phyloP scores from a whole-genome alignment of 2,888 invertebrate species.

The Erebia ligea region DNA sequence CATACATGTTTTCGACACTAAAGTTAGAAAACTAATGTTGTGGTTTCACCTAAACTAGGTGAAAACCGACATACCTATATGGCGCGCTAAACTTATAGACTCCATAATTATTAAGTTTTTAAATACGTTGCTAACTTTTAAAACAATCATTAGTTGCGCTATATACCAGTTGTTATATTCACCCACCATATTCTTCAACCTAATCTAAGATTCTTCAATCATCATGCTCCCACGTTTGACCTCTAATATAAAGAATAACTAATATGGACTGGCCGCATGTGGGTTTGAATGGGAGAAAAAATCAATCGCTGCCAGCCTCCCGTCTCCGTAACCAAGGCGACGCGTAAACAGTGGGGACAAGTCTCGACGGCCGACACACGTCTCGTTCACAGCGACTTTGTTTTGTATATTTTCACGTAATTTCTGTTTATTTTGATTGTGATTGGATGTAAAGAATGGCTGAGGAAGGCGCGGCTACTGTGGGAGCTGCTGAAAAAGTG shows the following conservation, averaged over 20 bases:
- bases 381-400: slow-evolving; percentile 47
- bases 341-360: slow-evolving; percentile 78
- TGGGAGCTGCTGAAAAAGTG: slow-evolving; percentile 85
- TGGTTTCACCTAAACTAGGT: too few relatives aligned
- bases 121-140: too few relatives aligned
- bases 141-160: not conserved
- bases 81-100: too few relatives aligned
- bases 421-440: slow-evolving; percentile 29
- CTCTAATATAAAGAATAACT: slow-evolving; percentile 30
- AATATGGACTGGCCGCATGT: slow-evolving; percentile 37
- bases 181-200: slow-evolving; percentile 7
- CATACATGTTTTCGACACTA: too few relatives aligned
- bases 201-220: too few relatives aligned
- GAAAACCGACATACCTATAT: too few relatives aligned
- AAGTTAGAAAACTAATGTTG: too few relatives aligned
- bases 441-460: slow-evolving; percentile 56
- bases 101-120: too few relatives aligned
- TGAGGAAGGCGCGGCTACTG: slow-evolving; percentile 64
- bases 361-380: slow-evolving; percentile 54
- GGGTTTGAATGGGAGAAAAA: slow-evolving; percentile 60
- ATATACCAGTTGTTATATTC: not conserved
- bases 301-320: slow-evolving; percentile 77
- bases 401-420: slow-evolving; percentile 28
- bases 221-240: slow-evolving; percentile 36
- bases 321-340: slow-evolving; percentile 76